Conservation (phyloP, 2,113 vertebrate species). For the Pogonocichla stellata region DNA sequence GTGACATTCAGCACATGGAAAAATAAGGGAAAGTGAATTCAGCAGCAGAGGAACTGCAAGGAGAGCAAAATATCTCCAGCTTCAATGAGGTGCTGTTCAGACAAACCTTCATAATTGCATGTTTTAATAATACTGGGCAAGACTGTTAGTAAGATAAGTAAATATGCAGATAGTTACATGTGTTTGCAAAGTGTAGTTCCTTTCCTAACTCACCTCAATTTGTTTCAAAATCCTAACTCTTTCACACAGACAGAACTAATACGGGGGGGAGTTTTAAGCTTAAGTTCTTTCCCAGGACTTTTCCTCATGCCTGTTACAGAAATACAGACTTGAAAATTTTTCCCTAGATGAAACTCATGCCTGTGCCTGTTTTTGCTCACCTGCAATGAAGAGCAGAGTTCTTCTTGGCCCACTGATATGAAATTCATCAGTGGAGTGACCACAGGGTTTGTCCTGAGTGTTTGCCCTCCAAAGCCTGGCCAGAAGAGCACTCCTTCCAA, state of each 20-base stretch:
- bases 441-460: neutral
- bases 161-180: neutral
- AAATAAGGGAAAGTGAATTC: neutral
- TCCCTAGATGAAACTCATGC: neutral
- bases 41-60: neutral
- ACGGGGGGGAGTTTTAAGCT: neutral
- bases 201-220: neutral
- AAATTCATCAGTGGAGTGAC: neutral
- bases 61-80: neutral
- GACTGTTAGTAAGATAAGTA: neutral
- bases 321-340: neutral
- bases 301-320: neutral
- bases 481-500: neutral
- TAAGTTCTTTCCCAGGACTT: neutral
- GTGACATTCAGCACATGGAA: neutral
- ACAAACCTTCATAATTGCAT: neutral
- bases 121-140: neutral
- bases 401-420: accelerated
- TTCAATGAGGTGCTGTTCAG: neutral
- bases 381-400: neutral
- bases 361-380: neutral
- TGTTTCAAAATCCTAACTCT: neutral
- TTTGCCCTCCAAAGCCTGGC: neutral
- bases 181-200: neutral
- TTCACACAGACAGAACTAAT: neutral